These are phyloP conservation scores for Odontophorus gujanensis DNA, from an alignment of 2,113 vertebrate species.

Conservation along the genomic window DNA sequence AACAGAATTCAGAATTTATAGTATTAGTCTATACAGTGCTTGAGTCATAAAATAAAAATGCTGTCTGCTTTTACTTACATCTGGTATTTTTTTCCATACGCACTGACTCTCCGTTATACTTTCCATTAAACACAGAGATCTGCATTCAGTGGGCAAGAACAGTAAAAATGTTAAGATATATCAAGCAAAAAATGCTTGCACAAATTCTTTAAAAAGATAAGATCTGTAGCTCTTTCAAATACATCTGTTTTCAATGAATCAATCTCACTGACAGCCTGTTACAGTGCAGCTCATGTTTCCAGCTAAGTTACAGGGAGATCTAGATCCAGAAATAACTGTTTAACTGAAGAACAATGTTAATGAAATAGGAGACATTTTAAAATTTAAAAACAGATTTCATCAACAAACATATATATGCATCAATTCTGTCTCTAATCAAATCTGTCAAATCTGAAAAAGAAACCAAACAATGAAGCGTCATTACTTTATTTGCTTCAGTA, in stretches of 20 bases:
- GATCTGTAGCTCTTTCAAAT: neutral
- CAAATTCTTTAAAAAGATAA: neutral
- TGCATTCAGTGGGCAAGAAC: conserved; percentile 35
- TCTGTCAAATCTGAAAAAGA: neutral
- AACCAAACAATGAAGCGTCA: neutral
- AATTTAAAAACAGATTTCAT: neutral
- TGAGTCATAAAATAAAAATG: neutral
- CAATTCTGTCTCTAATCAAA: neutral
- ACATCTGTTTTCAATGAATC: neutral
- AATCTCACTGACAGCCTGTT: neutral
- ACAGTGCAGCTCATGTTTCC: neutral
- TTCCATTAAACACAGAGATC: neutral
- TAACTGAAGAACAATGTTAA: neutral
- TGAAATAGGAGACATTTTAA: neutral
- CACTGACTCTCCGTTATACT: fast-evolving
- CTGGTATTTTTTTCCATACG: fast-evolving
- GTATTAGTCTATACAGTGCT: neutral
- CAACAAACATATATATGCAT: neutral
- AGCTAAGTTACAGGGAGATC: neutral
- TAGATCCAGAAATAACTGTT: neutral
- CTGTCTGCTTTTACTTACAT: conserved; percentile 72
- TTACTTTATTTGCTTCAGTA: neutral
- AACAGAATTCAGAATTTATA: neutral
- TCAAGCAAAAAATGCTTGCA: neutral
- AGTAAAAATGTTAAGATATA: neutral